Evolutionary conservation across 2,797 vertebrate genomes (phyloP).

Genomic region (Hydrocynus forskahlii): DNA sequence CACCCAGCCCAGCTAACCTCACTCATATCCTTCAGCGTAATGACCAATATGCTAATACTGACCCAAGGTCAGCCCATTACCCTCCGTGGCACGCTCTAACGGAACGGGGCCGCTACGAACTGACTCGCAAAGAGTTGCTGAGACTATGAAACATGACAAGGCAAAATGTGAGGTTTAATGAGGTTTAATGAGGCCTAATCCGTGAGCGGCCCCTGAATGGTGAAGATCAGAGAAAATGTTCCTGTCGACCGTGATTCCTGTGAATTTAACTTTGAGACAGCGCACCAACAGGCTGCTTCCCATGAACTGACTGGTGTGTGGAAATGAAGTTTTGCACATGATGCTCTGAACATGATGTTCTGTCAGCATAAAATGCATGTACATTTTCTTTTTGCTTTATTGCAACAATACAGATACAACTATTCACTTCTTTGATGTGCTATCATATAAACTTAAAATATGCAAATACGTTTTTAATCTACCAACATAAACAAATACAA

Average conservation of each 20-base stretch:
- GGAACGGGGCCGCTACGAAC: constrained; percentile 5
- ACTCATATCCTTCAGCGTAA: constrained; percentile 31
- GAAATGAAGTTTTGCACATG: no score
- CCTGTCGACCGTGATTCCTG: neutral
- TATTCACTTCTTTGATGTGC: no score
- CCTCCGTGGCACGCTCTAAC: neutral
- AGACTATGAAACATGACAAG: constrained; percentile 36
- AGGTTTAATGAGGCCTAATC: constrained; percentile 35
- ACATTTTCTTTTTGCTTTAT: neutral
- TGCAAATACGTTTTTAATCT: no score
- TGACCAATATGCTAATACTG: constrained; percentile 39
- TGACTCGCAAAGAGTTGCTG: neutral
- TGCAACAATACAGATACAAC: no score
- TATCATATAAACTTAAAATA: no score
- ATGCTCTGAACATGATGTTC: neutral
- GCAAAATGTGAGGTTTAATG: constrained; percentile 25
- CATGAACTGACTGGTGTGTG: neutral
- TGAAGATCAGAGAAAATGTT: constrained; percentile 13
- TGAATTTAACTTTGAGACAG: neutral
- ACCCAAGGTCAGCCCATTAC: constrained; percentile 46
- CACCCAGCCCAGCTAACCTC: constrained; percentile 25
- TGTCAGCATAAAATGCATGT: neutral
- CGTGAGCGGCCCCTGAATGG: neutral
- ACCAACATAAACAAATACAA: no score
- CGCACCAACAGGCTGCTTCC: neutral